Evolutionary conservation across 2,888 invertebrate species (phyloP), one percentile per base, ranked within the genome.

Genomic region (Bhutanitis thaidina): DNA sequence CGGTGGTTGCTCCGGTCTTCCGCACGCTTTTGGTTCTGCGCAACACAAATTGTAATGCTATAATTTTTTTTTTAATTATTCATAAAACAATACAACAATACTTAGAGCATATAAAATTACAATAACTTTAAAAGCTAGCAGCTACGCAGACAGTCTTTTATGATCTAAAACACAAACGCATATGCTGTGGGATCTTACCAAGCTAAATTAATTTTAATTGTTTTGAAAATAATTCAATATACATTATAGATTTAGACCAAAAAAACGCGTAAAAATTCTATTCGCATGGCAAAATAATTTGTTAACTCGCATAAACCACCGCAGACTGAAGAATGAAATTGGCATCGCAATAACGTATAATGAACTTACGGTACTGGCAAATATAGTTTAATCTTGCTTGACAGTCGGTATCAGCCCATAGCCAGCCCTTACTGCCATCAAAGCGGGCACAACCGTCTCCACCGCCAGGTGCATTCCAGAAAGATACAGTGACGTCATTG

Each of bases 381-480:
- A 97, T 97, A 83, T 94, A 97, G 84, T 97, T 97, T 59, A 97
- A 89, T 61, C 93, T 92, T 45, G 94, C 92, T 55, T 93, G 92
- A 79, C 97, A 97, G 71, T 96, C 95, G 15, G 97, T 97, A 74
- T 97, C 97, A 1, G 96, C 96, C 97, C 97, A 97, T 0, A 97
- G 91, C 97, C 97, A 97, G 20, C 97, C 97, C 75, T 96, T 96
- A 67, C 96, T 95, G 54, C 97, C 97, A 74, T 97, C 97, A 80
- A 96, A 97, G 44, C 96, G 90, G 1, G 97, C 96, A 74, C 97
- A 97, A 65, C 95, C 94, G 54, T 96, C 96, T 57, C 92, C 92
- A 0, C 94, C 95, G 0, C 95, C 94, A 0, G 96, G 96, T 38
- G 95, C 90, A 80, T 96, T 97, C 97, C 97, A 97, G 84, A 97